phyloP scores from a whole-genome alignment of 1,140 invertebrate species.

The Macrotrachela quadricornifera region DNA sequence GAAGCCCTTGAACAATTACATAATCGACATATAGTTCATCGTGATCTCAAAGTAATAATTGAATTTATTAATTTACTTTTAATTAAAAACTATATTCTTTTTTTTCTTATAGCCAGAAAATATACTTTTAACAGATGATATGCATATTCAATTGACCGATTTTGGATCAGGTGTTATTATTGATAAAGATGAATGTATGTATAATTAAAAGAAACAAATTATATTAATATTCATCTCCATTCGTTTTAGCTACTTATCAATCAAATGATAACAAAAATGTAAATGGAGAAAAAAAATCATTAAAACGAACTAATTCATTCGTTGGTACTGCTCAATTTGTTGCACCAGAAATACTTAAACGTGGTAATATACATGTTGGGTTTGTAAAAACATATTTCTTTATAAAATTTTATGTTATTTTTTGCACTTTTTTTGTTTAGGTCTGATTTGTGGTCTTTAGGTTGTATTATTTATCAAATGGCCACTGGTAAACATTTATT shows the following conservation, averaged over 20 bases:
- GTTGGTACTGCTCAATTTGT: constrained; percentile 98
- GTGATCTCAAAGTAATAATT: constrained; percentile 19
- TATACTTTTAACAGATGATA: constrained; percentile 56
- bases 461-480: constrained; percentile 93
- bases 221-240: too few species aligned
- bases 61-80: neutral
- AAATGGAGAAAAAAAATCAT: neutral
- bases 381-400: too few species aligned
- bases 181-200: too few species aligned
- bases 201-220: too few species aligned
- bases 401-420: too few species aligned
- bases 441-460: constrained; percentile 89
- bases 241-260: constrained; percentile 41
- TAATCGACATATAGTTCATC: constrained; percentile 66
- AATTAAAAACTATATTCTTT: constrained; percentile 18
- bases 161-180: constrained; percentile 57
- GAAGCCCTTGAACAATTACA: constrained; percentile 76
- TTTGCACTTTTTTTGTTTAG: too few species aligned
- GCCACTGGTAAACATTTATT: constrained; percentile 76
- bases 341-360: constrained; percentile 72
- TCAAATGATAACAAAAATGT: constrained; percentile 8
- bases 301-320: constrained; percentile 49
- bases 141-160: constrained; percentile 89
- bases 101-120: constrained; percentile 41
- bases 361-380: constrained; percentile 45